Percentiles rank a stretch among this genome's conserved stretches.
These are phyloP conservation scores for Uropsilus gracilis DNA, from an alignment of 2,113 vertebrate species.

Conservation along the genomic window DNA sequence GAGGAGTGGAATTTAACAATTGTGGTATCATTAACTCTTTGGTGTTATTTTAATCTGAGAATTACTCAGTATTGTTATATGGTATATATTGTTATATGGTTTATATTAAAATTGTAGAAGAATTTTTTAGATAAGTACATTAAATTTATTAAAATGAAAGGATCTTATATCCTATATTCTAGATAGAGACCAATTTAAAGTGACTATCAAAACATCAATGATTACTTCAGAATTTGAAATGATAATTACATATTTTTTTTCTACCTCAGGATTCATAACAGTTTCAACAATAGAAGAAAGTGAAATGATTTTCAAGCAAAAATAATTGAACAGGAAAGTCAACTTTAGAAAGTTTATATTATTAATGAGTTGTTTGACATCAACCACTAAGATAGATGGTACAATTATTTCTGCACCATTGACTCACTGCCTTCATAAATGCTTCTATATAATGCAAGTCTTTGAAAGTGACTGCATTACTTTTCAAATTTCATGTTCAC, in stretches of 20 bases:
- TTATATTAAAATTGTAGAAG: not conserved
- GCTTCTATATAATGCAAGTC: not conserved
- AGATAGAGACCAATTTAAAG: not conserved
- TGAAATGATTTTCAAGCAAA: not conserved
- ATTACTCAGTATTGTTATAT: not conserved
- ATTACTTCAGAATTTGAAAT: not conserved
- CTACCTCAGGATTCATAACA: not conserved
- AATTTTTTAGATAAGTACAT: not conserved
- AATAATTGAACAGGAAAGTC: not conserved
- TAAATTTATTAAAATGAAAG: not conserved
- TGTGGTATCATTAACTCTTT: not conserved
- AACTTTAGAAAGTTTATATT: not conserved
- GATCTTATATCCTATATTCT: not conserved
- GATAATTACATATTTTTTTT: not conserved
- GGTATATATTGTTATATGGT: not conserved
- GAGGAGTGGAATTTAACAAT: not conserved
- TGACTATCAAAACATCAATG: not conserved
- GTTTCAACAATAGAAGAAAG: not conserved
- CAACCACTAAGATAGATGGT: not conserved
- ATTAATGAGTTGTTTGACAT: not conserved
- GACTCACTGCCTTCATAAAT: not conserved
- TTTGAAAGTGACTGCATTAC: not conserved
- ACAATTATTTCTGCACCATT: not conserved
- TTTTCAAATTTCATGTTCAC: not conserved
- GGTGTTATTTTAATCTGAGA: not conserved